Base-by-base conservation (phyloP, 1,140 invertebrate species). In the Sipha flava region DNA sequence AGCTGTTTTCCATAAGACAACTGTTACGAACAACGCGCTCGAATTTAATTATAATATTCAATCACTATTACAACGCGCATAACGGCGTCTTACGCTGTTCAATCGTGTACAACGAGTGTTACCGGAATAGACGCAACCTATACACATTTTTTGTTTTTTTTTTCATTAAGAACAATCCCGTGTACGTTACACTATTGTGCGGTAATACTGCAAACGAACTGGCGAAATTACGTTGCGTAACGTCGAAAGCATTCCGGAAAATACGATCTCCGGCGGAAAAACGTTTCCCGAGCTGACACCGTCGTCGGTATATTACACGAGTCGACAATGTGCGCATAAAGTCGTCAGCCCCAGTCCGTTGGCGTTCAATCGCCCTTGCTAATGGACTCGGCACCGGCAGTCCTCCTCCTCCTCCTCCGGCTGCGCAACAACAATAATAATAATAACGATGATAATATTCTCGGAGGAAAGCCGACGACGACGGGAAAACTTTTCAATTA, bases 401-500 rank as follows among this genome's bases (percentile, higher is more conserved):
- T 49, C n/a, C 49, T 43, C 37, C 21, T 9, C n/a, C n/a, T n/a
- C n/a, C n/a, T n/a, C n/a, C n/a, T n/a, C n/a, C n/a, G n/a, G n/a
- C n/a, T n/a, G n/a, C n/a, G n/a, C n/a, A n/a, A 49, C 40, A 29
- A 37, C 18, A 68, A 68, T 45, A 75, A 52, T 52, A 75, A 75
- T 75, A 57, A 57, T 70, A 70, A 70, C 29, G 47, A 29, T 47
- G 43, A 21, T 70, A 16, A 70, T 73, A 73, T 54, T 75, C 57
- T 57, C 37, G 49, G 1, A 21, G 7, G 52, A 57, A 34, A 59
- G 37, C 21, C 52, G 70, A 9, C 45, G 43, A 31, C 9, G 43
- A 14, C 21, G 16, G 45, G 37, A 31, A 23, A 59, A 77, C 10
- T 59, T 77, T 77, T 77, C 73, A 77, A 77, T 77, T 77, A 77